Base-by-base conservation (phyloP, 2,888 invertebrate genomes). In the Agrochola circellaris region DNA sequence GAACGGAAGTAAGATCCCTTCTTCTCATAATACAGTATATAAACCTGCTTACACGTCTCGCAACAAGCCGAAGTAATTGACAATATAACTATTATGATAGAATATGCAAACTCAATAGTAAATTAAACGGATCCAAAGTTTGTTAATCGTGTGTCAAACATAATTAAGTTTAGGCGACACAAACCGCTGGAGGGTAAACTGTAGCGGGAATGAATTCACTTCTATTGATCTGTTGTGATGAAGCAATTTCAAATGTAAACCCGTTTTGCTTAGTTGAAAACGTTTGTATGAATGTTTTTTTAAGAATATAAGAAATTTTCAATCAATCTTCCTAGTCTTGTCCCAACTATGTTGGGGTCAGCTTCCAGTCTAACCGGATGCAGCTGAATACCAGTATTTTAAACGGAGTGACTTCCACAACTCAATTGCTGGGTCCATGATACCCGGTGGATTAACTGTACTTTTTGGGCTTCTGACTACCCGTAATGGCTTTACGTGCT, bases 111-210 rank as follows among this genome's bases (percentile, higher is more conserved):
- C 81, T 83, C 58, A 81, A 62, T 66, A 84, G 72, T 72, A 69
- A 76, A 83, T 84, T 81, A 84, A 77, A 68, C 54, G 56, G 77
- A 81, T 74, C 72, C 34, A 82, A 78, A 78, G 60, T 82, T 77
- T 78, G 73, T 78, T 78, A 78, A 82, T 84, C 70, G 71, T 77
- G 84, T 84, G 85, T 84, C 82, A 84, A 83, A 81, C 85, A 78
- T 60, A 82, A 84, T 84, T 84, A 84, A 75, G 78, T 84, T 77
- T 56, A 56, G 82, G 68, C 54, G 73, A 58, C 77, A 34, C 69
- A 60, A 56, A 76, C 67, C 72, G 72, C 72, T 60, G 30, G 72
- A 66, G 82, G 84, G 72, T 56, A 64, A 69, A 74, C 34, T 74
- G 68, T 65, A 54, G 38, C 61, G 65, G 48, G 61, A 70, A 66